Conservation (phyloP, 2,797 vertebrate species). For the Sebastes ruberrimus region DNA sequence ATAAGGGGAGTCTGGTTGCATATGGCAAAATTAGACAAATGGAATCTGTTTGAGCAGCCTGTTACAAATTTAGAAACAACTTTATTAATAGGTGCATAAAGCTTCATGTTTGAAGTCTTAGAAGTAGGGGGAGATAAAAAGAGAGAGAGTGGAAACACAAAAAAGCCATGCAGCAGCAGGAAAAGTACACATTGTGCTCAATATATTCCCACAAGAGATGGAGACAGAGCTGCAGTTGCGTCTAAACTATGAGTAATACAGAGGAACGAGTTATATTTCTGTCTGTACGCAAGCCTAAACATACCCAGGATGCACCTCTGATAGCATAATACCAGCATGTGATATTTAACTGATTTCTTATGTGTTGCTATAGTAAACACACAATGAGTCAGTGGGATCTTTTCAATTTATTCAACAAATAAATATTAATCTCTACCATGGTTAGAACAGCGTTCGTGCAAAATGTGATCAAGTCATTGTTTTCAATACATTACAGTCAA, state of each 20-base stretch:
- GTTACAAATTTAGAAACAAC: neutral
- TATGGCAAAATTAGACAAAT: neutral
- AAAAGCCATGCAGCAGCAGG: neutral
- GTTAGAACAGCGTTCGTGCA: constrained; percentile 12
- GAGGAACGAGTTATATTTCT: neutral
- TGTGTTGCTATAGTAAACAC: neutral
- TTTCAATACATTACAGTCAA: neutral
- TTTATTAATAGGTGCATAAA: neutral
- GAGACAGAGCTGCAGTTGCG: constrained; percentile 11
- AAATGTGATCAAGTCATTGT: constrained; percentile 9
- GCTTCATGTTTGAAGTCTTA: neutral
- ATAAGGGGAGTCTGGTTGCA: neutral
- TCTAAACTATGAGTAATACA: constrained; percentile 6
- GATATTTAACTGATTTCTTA: neutral
- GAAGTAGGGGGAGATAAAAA: constrained; percentile 5
- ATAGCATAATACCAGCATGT: neutral
- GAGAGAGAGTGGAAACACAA: constrained; percentile 15
- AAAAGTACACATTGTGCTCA: constrained; percentile 7
- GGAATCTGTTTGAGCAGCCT: neutral
- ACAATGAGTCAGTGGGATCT: neutral
- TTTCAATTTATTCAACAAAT: constrained; percentile 48
- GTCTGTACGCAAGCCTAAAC: neutral
- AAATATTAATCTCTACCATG: constrained; percentile 20
- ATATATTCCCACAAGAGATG: constrained; percentile 17
- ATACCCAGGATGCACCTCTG: neutral